Conservation (phyloP, 2,113 vertebrate genomes). For the Hyperopisus bebe region DNA sequence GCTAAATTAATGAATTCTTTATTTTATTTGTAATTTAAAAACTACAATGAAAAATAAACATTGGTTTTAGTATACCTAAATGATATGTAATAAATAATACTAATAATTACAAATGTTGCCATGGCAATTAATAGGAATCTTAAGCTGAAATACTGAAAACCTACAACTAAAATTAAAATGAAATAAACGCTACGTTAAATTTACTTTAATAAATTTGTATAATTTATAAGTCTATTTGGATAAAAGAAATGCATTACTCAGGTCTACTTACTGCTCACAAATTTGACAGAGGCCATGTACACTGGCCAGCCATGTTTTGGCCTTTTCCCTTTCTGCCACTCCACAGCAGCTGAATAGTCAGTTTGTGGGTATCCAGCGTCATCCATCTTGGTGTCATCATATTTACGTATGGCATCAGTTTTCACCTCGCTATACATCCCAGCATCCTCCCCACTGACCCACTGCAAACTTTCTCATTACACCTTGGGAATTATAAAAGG, state of each 20-base stretch:
- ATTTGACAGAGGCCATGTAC: conserved; percentile 15
- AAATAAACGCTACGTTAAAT: background rate
- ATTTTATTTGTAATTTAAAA: no score
- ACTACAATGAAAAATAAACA: no score
- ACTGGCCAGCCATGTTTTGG: conserved; percentile 15
- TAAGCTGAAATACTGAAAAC: background rate
- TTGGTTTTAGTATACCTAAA: background rate
- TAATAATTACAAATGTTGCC: background rate
- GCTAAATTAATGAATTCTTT: no score
- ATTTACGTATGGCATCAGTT: no score
- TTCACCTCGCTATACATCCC: no score
- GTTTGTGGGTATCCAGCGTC: conserved; percentile 1
- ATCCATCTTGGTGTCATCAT: no score
- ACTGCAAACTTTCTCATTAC: no score
- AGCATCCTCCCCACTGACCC: no score
- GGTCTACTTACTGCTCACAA: conserved; percentile 17
- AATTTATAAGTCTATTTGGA: background rate
- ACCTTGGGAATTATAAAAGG: no score
- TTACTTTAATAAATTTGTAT: background rate
- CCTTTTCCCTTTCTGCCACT: conserved; percentile 18
- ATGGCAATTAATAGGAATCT: background rate
- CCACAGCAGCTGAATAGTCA: conserved; percentile 13
- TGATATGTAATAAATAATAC: background rate
- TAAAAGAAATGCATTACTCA: background rate
- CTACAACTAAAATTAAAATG: background rate